Evolutionary conservation across 2,888 invertebrate species (phyloP), one percentile per base, ranked within the genome.

Genomic region (Galeopsomyia nigrocyanea): DNA sequence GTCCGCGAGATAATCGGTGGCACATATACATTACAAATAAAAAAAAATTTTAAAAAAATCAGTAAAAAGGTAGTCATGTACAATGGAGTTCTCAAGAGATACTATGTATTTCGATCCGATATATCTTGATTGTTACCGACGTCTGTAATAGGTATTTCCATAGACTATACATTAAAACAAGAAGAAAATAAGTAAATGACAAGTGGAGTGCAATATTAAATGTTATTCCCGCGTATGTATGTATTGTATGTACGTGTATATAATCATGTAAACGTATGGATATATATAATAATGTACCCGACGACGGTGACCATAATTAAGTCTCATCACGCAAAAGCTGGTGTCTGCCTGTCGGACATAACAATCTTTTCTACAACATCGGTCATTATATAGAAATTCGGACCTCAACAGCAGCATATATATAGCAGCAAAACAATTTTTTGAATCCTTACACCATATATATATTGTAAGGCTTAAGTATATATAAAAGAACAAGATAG

Each of bases 131-230:
- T 39, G 39, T 39, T 39, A 39, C 39, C 39, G 39, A 39, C 50
- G 55, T 26, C 39, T 39, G 39, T 39, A 39, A 31, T 71, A 63
- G 67, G 56, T 56, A 57, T 62, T 61, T 73, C 39, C 10, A 7
- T 39, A 39, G 39, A 39, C 39, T 39, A 39, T 3, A 39, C 39
- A 13, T 1, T 39, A 39, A 39, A 10, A 39, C 39, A 39, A 69
- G 5, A 2, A 51, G 5, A 26, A 26, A 26, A 26, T 26, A 61
- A 68, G 22, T 26, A 26, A n/a, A 9, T 53, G 13, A 51, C 7
- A 51, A 70, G 53, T 55, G 58, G 50, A 70, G 74, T 74, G 74
- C 74, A 74, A 74, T 74, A 74, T 64, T 74, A 74, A 71, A 63
- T 55, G 31, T 74, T 63, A 70, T 68, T 71, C 22, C 70, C 56